These are phyloP conservation scores for Adelognathus sp. DNA, from an alignment of 2,888 invertebrate species.

Conservation along the genomic window DNA sequence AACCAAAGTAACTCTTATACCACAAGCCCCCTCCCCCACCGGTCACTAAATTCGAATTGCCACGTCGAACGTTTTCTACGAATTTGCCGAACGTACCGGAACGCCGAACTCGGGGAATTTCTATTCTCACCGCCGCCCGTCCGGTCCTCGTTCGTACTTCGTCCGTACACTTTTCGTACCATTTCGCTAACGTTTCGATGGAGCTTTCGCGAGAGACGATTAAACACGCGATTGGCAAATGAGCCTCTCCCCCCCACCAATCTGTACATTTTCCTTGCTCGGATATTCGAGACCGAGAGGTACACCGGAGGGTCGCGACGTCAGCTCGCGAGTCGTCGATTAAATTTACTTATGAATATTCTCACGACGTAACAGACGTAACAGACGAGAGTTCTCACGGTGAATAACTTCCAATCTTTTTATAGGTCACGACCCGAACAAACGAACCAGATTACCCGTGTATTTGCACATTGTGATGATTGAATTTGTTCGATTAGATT, in stretches of 20 bases:
- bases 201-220: conserved; percentile 15
- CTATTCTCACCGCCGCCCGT: conserved; percentile 41
- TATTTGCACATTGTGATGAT: background rate
- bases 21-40: too few species aligned
- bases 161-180: conserved; percentile 21
- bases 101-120: conserved; percentile 54
- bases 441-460: background rate
- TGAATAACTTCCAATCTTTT: conserved; percentile 26
- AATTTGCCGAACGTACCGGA: conserved; percentile 48
- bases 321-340: conserved; percentile 1
- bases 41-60: conserved; percentile 60
- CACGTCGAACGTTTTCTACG: conserved; percentile 47
- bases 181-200: background rate
- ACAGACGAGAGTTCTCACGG: background rate
- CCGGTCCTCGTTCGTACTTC: conserved; percentile 18
- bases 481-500: background rate
- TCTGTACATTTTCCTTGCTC: background rate
- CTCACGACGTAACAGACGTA: conserved; percentile 10
- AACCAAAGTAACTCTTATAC: conserved; percentile 22
- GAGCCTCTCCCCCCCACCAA: conserved; percentile 11
- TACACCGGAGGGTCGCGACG: background rate
- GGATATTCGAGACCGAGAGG: conserved; percentile 4
- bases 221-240: conserved; percentile 26
- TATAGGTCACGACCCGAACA: background rate
- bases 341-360: conserved; percentile 36